Percentiles rank a stretch among this genome's conserved stretches.
Evolutionary conservation across 1,140 invertebrate genomes (phyloP).

Genomic region (Nasonia longicornis): DNA sequence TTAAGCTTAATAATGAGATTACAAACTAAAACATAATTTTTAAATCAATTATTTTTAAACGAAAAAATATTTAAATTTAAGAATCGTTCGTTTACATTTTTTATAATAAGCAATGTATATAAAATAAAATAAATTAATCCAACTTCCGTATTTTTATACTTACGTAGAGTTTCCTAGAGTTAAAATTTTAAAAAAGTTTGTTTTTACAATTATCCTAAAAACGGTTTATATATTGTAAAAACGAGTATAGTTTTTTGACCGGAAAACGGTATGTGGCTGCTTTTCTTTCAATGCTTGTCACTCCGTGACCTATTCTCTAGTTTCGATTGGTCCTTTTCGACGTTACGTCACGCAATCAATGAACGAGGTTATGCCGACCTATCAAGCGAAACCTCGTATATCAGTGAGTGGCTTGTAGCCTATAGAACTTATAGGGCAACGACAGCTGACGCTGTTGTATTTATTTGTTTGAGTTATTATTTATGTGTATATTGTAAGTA

Average conservation of each 20-base stretch:
- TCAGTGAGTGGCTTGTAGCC: neutral
- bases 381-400: neutral
- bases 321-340: neutral
- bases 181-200: neutral
- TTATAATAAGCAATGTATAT: neutral
- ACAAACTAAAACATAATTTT: neutral
- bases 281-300: neutral
- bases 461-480: slow-evolving; percentile 12
- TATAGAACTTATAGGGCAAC: neutral
- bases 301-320: neutral
- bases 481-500: slow-evolving; percentile 10
- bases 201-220: no score
- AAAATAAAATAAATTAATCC: neutral
- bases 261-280: neutral
- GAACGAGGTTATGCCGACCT: neutral
- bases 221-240: no score
- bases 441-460: slow-evolving; percentile 13
- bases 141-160: neutral
- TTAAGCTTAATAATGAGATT: neutral
- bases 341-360: slow-evolving; percentile 7
- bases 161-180: neutral
- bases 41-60: neutral
- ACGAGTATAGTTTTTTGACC: no score
- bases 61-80: neutral
- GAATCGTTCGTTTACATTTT: neutral